Evolutionary conservation across 2,113 vertebrate genomes (phyloP).

Genomic region (Pithys albifrons): DNA sequence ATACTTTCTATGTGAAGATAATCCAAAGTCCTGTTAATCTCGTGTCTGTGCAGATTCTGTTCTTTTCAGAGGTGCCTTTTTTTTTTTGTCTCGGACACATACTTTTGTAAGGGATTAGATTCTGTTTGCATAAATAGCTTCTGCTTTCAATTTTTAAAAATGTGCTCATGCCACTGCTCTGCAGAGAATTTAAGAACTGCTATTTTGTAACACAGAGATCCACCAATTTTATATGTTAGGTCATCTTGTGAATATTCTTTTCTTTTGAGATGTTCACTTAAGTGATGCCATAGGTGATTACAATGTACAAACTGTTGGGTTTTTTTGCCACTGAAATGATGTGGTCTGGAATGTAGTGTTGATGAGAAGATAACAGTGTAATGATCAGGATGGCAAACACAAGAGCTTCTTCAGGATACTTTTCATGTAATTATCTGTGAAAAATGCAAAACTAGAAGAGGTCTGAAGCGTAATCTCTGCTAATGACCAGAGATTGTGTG

Average conservation of each 20-base stretch:
- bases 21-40: not conserved
- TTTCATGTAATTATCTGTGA: not conserved
- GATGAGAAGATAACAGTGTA: not conserved
- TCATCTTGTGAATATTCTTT: not conserved
- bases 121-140: not conserved
- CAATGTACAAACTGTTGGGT: not conserved
- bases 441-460: not conserved
- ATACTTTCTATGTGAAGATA: not conserved
- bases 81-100: not conserved
- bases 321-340: not conserved
- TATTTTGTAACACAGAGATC: not conserved
- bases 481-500: not conserved
- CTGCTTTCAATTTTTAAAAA: not conserved
- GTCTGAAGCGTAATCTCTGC: not conserved
- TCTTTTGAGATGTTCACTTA: not conserved
- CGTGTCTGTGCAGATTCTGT: not conserved
- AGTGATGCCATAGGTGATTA: not conserved
- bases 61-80: not conserved
- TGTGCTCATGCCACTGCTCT: not conserved
- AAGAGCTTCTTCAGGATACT: not conserved
- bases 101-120: not conserved
- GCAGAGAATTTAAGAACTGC: not conserved
- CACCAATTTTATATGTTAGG: not conserved
- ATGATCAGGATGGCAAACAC: not conserved
- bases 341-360: not conserved